Evolutionary conservation across 2,113 vertebrate species (phyloP).

Genomic region (Todiramphus chloris): DNA sequence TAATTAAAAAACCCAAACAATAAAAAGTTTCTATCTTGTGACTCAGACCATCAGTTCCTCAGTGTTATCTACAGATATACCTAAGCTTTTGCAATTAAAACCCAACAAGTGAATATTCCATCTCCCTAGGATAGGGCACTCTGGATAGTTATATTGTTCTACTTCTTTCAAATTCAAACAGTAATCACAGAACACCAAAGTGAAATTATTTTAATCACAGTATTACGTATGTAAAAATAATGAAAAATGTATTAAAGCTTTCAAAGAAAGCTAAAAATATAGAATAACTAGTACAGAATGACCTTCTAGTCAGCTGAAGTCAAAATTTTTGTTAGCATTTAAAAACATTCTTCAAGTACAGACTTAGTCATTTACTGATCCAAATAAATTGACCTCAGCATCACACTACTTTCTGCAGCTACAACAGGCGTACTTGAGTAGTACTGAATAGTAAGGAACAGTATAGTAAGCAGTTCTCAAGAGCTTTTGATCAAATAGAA

Average conservation of each 20-base stretch:
- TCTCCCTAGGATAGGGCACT: background rate
- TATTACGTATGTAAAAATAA: background rate
- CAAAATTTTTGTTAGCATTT: background rate
- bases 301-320: background rate
- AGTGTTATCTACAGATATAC: background rate
- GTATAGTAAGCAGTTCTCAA: background rate
- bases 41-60: background rate
- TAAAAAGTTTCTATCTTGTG: background rate
- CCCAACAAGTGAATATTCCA: background rate
- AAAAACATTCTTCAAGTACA: background rate
- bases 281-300: background rate
- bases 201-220: background rate
- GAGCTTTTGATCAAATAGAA: background rate
- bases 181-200: background rate
- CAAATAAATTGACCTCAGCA: background rate
- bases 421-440: background rate
- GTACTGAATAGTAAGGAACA: background rate
- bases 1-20: accelerated
- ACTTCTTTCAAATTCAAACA: background rate
- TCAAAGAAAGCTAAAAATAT: background rate
- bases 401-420: background rate
- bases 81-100: background rate
- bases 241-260: background rate
- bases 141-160: background rate
- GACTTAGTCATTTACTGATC: background rate